These are phyloP conservation scores for Gryon sp. DNA, from an alignment of 1,140 invertebrate species.

Conservation along the genomic window DNA sequence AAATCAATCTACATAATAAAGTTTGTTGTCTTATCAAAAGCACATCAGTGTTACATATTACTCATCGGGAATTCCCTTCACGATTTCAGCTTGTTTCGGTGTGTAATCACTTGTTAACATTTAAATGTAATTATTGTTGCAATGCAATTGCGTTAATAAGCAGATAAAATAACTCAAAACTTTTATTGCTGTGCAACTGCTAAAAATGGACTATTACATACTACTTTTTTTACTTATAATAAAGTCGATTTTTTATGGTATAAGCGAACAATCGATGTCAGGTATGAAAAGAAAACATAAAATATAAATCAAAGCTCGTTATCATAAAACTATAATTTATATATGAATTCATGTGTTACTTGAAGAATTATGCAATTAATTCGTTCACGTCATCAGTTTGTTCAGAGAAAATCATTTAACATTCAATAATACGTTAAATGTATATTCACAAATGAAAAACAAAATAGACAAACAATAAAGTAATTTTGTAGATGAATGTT, in stretches of 20 bases:
- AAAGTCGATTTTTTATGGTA: constrained; percentile 1
- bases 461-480: too few relatives aligned
- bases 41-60: neutral
- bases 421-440: constrained; percentile 22
- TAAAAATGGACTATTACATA: constrained; percentile 1
- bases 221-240: neutral
- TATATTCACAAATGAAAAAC: too few relatives aligned
- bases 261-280: constrained; percentile 7
- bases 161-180: neutral
- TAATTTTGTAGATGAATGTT: too few relatives aligned
- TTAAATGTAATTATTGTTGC: neutral
- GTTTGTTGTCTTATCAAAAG: neutral
- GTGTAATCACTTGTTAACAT: neutral
- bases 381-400: constrained; percentile 8
- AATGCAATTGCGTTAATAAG: constrained; percentile 4
- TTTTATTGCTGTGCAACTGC: too few relatives aligned
- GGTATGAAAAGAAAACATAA: neutral
- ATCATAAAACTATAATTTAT: constrained; percentile 42
- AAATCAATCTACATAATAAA: too few relatives aligned
- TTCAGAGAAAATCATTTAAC: constrained; percentile 36
- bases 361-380: constrained; percentile 24
- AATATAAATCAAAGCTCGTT: constrained; percentile 18
- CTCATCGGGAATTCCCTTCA: constrained; percentile 3
- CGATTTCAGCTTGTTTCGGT: neutral
- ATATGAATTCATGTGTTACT: constrained; percentile 10